A percentile compares a stretch with the other conserved stretches of the same genome.
Evolutionary conservation across 2,888 invertebrate genomes (phyloP).

Genomic region (Zeuzera pyrina): DNA sequence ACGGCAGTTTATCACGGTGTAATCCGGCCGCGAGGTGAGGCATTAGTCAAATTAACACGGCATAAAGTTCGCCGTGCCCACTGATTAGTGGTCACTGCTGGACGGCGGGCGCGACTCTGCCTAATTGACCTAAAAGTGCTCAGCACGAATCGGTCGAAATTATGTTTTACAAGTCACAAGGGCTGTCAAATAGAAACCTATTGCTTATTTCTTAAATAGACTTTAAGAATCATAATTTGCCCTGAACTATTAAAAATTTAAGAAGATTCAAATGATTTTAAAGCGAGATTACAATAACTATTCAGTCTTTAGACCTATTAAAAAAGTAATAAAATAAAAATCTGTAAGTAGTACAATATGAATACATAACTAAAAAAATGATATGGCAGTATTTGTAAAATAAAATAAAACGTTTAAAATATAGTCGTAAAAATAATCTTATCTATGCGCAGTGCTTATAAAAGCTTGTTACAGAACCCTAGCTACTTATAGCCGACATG

Average conservation of each 20-base stretch:
- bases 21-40: conserved; percentile 35
- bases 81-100: conserved; percentile 43
- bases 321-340: too few species aligned
- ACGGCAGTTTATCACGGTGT: conserved; percentile 46
- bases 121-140: conserved; percentile 73
- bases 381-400: too few species aligned
- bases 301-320: too few species aligned
- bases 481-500: conserved; percentile 37
- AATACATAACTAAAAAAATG: too few species aligned
- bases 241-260: too few species aligned
- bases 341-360: too few species aligned
- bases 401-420: too few species aligned
- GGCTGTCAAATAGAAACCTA: conserved; percentile 47
- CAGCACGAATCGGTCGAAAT: conserved; percentile 68
- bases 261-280: too few species aligned
- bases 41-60: conserved; percentile 74
- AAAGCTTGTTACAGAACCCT: conserved; percentile 25
- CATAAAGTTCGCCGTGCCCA: conserved; percentile 64
- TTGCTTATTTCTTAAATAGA: too few species aligned
- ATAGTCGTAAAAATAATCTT: conserved; percentile 17
- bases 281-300: too few species aligned
- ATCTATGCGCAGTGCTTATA: conserved; percentile 9
- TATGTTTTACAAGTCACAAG: conserved; percentile 46
- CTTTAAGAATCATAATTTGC: too few species aligned
- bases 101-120: conserved; percentile 57